Base-by-base conservation (phyloP, 2,113 vertebrate species). In the Heterotilapia buettikoferi region DNA sequence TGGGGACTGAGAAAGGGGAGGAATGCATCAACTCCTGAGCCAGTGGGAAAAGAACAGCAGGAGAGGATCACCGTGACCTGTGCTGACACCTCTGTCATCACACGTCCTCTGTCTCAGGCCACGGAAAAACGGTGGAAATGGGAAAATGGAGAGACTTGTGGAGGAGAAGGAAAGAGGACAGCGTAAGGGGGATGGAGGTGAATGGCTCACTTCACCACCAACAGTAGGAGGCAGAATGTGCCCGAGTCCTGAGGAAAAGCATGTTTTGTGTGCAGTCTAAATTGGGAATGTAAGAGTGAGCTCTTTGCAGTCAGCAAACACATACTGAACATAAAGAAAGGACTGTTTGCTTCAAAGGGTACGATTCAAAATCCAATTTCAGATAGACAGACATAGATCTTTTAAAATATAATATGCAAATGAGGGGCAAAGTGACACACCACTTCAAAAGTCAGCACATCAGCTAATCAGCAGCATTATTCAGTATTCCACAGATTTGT, bases 61-160 rank as follows among this genome's bases (percentile, higher is more conserved):
- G 94, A 94, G 95, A 94, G 95, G 97, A 97, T 97, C 96, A 94
- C 89, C 43, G 61, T 97, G 97, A 97, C 97, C 97, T 96, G 96
- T 92, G 94, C 94, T 93, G 96, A 97, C 97, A 97, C 96, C 96
- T 95, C 96, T 97, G 97, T 97, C 97, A 96, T 97, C 97, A 88
- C 96, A 94, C 92, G 92, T 96, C 96, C 95, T 92, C 94, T 91
- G 82, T 92, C 89, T 90, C 85, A 66, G 85, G 84, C 92, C 94
- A 83, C 33, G 31, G 73, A 31, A 83, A 83, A 90, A 87, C 80
- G 54, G 47, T 71, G 86, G 73, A 80, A 81, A 92, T 71, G n/a
- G 88, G 88, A 63, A 82, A 80, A 73, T 57, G 73, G 78, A 52
- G 86, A 79, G 66, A 33, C 50, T 68, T 66, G 33, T 68, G 79